Evolutionary conservation across 2,797 vertebrate species (phyloP), one percentile per base, ranked within the genome.

Genomic region (Rhinella marina): DNA sequence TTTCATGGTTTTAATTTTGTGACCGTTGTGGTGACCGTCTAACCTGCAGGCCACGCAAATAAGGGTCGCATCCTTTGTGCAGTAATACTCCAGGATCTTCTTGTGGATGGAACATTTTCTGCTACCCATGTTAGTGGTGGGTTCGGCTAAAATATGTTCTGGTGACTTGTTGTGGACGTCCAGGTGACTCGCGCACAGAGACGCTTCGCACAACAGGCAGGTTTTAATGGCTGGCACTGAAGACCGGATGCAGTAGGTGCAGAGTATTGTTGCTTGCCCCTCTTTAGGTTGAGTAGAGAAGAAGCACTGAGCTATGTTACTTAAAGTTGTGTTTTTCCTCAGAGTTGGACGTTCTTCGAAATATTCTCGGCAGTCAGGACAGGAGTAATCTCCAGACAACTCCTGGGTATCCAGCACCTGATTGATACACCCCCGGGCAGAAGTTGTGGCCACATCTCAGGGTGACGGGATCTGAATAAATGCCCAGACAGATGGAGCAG

Each of bases 401-500:
- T 11, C 92, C 79, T 92, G 86, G 19, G 6, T 32, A 14, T 82
- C 56, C 79, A 81, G 21, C 19, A 81, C 79, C 23, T 90, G 89
- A 77, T 7, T 11, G 77, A 95, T 93, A 17, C 95, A 96, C 52
- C 14, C 84, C 9, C 41, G 57, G 57, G 72, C 95, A 96, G 92
- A 95, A 95, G 92, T 93, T 96, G 92, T 96, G 95, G 9, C 95
- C 95, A 64, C 95, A 96, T 21, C 94, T 94, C 56, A 96, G 93
- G 29, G 91, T 89, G 27, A 77, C 83, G 0, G 83, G 83, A 52
- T 85, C 83, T 12, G 32, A 77, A 29, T 85, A 85, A 23, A 77
- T 76, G n/a, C 48, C 61, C 57, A 85, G 41, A n/a, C 83, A 85
- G 32, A 85, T 76, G 72, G 83, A 77, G 72, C 83, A 85, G 29